Base-by-base conservation (phyloP, 2,888 invertebrate genomes). In the Cephus rjabovi region DNA sequence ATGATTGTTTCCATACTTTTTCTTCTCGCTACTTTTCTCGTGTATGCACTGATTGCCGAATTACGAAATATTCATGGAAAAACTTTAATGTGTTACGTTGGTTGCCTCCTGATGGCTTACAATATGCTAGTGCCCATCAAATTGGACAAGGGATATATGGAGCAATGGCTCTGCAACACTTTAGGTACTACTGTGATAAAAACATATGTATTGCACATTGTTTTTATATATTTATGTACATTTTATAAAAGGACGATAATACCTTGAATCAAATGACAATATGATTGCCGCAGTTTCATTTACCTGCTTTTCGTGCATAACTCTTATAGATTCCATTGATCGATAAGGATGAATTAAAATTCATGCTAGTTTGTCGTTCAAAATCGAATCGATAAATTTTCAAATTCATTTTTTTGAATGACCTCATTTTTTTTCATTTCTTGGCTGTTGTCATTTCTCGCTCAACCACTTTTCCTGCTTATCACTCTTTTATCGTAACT, bases 11-110 rank as follows among this genome's bases (percentile, higher is more conserved):
- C 96, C 3, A 94, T 95, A 78, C 96, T 96, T 2, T 96, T 96
- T 84, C 93, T 96, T 71, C 86, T 95, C 76, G 93, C 94, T 0
- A 96, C 96, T 3, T 95, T 96, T 82, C 84, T 95, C 71, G 95
- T 96, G 1, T 96, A 96, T 89, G 94, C 95, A 4, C 90, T 95
- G 74, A 94, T 96, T 77, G 95, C 96, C 0, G 96, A 96, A 81
- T 90, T 96, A 69, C 92, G 95, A 75, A 96, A 96, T 89, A 92
- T 96, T n/a, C 96, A 96, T 85, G 96, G 96, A n/a, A 94, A 95
- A 92, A 95, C 95, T 0, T 90, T 96, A 79, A 96, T 96, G 94
- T 95, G 95, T 79, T 96, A 96, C 90, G 95, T 96, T 56, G 91
- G 93, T 2, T 94, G 95, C 0, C 92, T 96, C 30, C 92, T 95